These are phyloP conservation scores for Lycopodina hypogea DNA, from an alignment of 37 sponge, comb jelly and placozoan genomes.

Conservation along the genomic window DNA sequence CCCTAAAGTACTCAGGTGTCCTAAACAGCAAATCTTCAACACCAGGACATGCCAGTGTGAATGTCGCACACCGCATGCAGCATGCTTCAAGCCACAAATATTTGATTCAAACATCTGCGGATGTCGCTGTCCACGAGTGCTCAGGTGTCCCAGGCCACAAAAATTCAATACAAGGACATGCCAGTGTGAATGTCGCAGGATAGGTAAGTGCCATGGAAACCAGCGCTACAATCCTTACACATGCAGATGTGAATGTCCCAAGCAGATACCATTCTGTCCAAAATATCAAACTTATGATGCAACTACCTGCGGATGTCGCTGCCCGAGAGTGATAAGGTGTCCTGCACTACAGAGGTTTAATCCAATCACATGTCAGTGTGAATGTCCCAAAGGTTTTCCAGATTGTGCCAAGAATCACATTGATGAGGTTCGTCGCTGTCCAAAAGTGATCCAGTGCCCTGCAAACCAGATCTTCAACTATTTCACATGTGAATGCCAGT, in stretches of 20 bases:
- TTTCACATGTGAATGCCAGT: neutral
- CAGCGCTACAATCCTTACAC: neutral
- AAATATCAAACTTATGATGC: constrained; percentile 1
- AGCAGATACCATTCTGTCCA: neutral
- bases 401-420: neutral
- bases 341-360: no score
- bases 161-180: constrained; percentile 24
- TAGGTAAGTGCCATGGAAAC: neutral
- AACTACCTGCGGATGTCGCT: constrained; percentile 26
- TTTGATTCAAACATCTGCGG: constrained; percentile 10
- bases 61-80: no score
- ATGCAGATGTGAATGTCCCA: neutral
- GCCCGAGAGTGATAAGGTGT: neutral
- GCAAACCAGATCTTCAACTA: neutral
- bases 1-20: constrained; percentile 20
- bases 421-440: neutral
- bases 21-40: constrained; percentile 15
- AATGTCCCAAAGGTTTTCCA: neutral
- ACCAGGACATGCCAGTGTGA: constrained; percentile 24
- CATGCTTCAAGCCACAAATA: no score
- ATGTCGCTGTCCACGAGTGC: constrained; percentile 1
- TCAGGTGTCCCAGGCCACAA: neutral
- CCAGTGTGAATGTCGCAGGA: constrained; percentile 19
- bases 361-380: neutral
- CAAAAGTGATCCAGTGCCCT: no score